Evolutionary conservation across 2,888 invertebrate species (phyloP).

Genomic region (Bembecia ichneumoniformis): DNA sequence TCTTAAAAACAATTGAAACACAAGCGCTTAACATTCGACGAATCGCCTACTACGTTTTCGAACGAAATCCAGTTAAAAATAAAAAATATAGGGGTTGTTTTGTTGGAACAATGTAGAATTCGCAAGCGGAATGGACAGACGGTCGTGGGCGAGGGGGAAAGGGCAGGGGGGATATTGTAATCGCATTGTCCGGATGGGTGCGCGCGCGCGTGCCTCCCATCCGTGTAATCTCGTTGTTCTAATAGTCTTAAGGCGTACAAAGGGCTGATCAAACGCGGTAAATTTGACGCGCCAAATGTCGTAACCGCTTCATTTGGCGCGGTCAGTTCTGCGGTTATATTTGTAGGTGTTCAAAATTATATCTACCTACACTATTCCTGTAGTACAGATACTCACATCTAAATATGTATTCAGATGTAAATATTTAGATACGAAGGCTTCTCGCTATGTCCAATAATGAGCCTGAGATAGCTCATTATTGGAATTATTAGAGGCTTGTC

Average conservation of each 20-base stretch:
- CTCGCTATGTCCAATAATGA: too few relatives aligned
- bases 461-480: too few relatives aligned
- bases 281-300: constrained; percentile 64
- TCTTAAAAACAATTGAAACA: too few relatives aligned
- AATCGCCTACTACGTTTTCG: too few relatives aligned
- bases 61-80: constrained; percentile 42
- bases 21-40: too few relatives aligned
- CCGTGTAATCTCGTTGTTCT: constrained; percentile 59
- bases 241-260: constrained; percentile 65
- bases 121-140: background rate
- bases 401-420: too few relatives aligned
- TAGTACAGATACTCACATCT: too few relatives aligned
- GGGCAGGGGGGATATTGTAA: constrained; percentile 30
- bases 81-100: constrained; percentile 19
- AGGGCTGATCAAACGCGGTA: constrained; percentile 60
- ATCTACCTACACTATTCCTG: background rate
- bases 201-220: constrained; percentile 54
- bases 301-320: constrained; percentile 7
- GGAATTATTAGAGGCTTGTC: too few relatives aligned
- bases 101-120: background rate
- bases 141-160: constrained; percentile 18
- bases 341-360: background rate
- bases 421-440: too few relatives aligned
- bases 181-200: constrained; percentile 50
- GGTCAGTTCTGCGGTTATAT: background rate